Evolutionary conservation across 2,113 vertebrate genomes (phyloP).

Genomic region (Brevimyrus niger): DNA sequence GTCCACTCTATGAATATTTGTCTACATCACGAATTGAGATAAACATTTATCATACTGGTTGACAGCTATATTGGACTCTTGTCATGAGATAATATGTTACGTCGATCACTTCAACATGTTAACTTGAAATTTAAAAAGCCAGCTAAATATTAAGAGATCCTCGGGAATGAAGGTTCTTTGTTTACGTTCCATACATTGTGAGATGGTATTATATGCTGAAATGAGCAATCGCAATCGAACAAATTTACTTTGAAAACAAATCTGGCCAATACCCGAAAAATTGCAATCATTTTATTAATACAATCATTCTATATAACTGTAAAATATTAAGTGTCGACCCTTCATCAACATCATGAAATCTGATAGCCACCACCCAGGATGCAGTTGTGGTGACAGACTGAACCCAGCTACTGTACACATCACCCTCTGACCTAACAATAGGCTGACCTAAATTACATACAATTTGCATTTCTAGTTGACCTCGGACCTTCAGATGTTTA

Average conservation of each 20-base stretch:
- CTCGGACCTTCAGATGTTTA: neutral
- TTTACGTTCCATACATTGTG: neutral
- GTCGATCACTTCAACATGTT: neutral
- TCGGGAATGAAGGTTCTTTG: neutral
- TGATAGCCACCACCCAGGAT: neutral
- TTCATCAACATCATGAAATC: neutral
- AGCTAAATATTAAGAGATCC: neutral
- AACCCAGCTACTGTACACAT: neutral
- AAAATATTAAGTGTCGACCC: neutral
- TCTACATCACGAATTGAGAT: neutral
- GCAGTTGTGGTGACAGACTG: neutral
- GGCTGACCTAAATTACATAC: neutral
- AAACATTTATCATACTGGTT: constrained; percentile 1
- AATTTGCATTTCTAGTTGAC: neutral
- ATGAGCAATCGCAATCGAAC: neutral
- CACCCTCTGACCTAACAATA: neutral
- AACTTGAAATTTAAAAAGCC: neutral
- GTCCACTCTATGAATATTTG: neutral
- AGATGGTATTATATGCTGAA: neutral
- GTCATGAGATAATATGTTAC: neutral
- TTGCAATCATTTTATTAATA: neutral
- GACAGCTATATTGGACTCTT: neutral
- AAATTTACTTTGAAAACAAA: neutral
- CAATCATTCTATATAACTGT: neutral
- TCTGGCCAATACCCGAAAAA: neutral